These are phyloP conservation scores for Neoascia interrupta DNA, from an alignment of 2,888 invertebrate genomes.

Conservation along the genomic window DNA sequence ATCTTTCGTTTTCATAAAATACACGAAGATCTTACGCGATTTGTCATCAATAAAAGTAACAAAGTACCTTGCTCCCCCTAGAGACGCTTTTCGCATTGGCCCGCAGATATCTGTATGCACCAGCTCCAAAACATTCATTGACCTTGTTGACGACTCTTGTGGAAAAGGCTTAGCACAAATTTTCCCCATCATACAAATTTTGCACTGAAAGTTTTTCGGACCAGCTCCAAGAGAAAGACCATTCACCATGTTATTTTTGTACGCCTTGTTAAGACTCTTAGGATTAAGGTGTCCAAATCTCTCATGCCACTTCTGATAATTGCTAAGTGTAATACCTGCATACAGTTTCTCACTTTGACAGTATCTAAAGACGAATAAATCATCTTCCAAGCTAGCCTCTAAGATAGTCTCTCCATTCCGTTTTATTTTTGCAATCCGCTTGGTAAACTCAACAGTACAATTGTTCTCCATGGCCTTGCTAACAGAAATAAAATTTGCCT, in stretches of 20 bases:
- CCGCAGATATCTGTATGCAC: conserved; percentile 62
- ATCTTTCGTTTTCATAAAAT: conserved; percentile 52
- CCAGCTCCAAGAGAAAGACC: background rate
- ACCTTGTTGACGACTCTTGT: conserved; percentile 11
- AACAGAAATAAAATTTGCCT: conserved; percentile 64
- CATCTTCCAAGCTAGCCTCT: conserved; percentile 13
- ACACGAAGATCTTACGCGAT: conserved; percentile 38
- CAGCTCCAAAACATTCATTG: conserved; percentile 40
- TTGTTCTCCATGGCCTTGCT: conserved; percentile 56
- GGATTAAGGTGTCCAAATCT: conserved; percentile 43
- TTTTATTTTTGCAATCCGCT: no score
- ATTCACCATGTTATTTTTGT: conserved; percentile 23
- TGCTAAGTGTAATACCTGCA: background rate
- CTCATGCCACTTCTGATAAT: conserved; percentile 24
- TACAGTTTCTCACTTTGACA: background rate
- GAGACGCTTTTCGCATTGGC: conserved; percentile 51
- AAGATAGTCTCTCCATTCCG: conserved; percentile 8
- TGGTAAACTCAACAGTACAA: no score
- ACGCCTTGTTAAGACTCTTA: conserved; percentile 18
- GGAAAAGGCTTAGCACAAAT: conserved; percentile 37
- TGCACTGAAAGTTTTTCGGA: conserved; percentile 5
- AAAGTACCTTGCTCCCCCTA: conserved; percentile 61
- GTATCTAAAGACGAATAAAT: conserved; percentile 17
- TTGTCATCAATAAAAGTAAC: conserved; percentile 60
- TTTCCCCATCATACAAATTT: conserved; percentile 53